These are phyloP conservation scores for Ophraella communa DNA, from an alignment of 2,888 invertebrate genomes.

Conservation along the genomic window DNA sequence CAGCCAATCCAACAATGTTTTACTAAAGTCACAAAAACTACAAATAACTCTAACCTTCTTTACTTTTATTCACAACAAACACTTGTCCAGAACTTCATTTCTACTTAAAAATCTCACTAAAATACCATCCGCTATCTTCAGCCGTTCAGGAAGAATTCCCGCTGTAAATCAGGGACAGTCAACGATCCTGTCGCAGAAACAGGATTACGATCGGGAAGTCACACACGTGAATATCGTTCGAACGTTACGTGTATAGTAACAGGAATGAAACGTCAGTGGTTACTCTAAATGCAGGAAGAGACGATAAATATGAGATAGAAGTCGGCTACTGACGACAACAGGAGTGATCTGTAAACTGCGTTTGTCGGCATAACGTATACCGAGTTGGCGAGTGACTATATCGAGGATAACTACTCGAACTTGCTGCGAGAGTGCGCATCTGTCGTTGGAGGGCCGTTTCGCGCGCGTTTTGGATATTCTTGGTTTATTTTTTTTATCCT, in stretches of 20 bases:
- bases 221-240: conserved; percentile 2
- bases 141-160: not conserved
- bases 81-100: conserved; percentile 6
- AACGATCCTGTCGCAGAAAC: not conserved
- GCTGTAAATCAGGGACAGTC: not conserved
- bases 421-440: conserved; percentile 29
- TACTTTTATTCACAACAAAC: not conserved
- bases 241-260: not conserved
- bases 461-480: conserved; percentile 7
- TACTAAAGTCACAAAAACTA: not conserved
- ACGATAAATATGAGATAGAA: not conserved
- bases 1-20: not conserved
- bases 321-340: conserved; percentile 2
- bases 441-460: conserved; percentile 12
- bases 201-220: not conserved
- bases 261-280: not conserved
- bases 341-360: conserved; percentile 8
- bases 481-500: not conserved
- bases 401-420: not conserved
- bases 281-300: not conserved
- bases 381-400: conserved; percentile 26
- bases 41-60: not conserved
- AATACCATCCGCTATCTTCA: not conserved
- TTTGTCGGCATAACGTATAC: conserved; percentile 7
- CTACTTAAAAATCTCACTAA: not conserved